Base-by-base conservation (phyloP, 2,888 invertebrate species). In the Cylloceria caligata region DNA sequence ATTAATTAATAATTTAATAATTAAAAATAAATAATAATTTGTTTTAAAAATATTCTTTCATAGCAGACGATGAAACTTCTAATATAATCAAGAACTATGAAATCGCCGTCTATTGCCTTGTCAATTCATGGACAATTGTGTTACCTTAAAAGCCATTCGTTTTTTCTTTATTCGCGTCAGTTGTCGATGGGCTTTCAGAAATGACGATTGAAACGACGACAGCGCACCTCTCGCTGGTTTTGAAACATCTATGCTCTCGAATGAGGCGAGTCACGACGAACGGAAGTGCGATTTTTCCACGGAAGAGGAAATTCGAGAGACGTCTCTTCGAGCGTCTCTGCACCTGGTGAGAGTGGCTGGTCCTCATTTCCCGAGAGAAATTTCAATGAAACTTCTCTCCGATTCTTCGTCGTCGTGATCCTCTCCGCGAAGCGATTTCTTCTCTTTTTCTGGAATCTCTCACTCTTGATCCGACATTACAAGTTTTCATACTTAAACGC, bases 331-430 rank as follows among this genome's bases (percentile, higher is more conserved):
- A 30, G 39, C 36, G 42, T n/a, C 52, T 30, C 27, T 19, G 34
- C 24, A 39, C 68, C 49, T 60, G 69, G 11, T 24, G 55, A 71
- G 68, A 64, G 45, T 65, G 57, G 11, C 27, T 71, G 65, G 75
- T 65, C 45, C 71, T 80, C 75, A 80, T 80, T 80, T 80, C 80
- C 80, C 55, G 64, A 36, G 69, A 71, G 75, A 75, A 79, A 62
- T 73, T 47, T 60, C 67, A 62, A 60, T 52, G 67, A 36, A 60
- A 72, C 60, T 60, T 72, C 60, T 34, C 57, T 30, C 57, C 21
- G 72, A 72, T 72, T 72, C 72, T 60, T 72, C 60, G 60, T 34
- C 60, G 30, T 60, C 60, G 27, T 30, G 5, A 16, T n/a, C 24
- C 30, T 57, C 42, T 27, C 57, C 30, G 57, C 57, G n/a, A 57